Conservation (phyloP, 2,797 vertebrate species). For the Florisuga fusca region DNA sequence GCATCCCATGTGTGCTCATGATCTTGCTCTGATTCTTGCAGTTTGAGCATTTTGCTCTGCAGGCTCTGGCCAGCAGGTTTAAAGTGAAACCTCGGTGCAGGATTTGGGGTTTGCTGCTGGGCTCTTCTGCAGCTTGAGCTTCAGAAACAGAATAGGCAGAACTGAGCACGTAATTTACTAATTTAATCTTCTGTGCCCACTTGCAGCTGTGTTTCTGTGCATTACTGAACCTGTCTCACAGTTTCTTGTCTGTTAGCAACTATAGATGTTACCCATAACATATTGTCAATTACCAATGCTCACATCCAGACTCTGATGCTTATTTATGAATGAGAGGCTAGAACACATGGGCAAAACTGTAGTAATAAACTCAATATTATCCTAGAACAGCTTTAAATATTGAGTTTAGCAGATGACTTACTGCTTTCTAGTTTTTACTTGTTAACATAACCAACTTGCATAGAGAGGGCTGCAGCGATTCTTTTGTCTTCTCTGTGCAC, state of each 20-base stretch:
- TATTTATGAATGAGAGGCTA: background rate
- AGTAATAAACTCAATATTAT: background rate
- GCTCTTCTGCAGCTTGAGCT: background rate
- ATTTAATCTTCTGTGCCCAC: background rate
- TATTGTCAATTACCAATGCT: background rate
- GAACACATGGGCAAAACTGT: background rate
- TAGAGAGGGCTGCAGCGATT: background rate
- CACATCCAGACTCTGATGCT: background rate
- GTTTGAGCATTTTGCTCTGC: background rate
- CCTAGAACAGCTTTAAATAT: background rate
- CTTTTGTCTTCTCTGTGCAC: background rate
- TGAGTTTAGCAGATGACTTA: background rate
- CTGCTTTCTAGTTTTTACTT: background rate
- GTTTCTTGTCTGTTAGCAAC: background rate
- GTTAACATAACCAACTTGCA: background rate
- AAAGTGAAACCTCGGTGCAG: accelerated
- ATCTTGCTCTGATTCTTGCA: accelerated
- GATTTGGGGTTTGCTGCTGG: background rate
- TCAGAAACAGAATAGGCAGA: background rate
- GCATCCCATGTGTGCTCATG: accelerated
- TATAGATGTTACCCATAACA: background rate
- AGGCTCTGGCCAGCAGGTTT: accelerated
- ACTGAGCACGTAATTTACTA: background rate
- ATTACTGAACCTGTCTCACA: background rate
- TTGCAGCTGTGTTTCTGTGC: background rate